Evolutionary conservation across 2,888 invertebrate species (phyloP).

Genomic region (Acleris emargana): DNA sequence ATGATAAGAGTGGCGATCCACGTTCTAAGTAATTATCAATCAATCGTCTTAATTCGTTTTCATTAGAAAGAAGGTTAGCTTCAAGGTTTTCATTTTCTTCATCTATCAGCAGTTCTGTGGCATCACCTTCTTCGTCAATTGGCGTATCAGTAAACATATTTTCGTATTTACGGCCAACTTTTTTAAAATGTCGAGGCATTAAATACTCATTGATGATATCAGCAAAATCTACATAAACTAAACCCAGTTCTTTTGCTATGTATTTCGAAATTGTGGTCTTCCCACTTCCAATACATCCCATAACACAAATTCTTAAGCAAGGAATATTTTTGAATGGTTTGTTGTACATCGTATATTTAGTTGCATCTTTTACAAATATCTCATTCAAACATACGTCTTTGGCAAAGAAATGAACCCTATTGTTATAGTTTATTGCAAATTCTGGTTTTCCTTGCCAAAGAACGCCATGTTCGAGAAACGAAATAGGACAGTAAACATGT

Average conservation of each 20-base stretch:
- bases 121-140: constrained; percentile 62
- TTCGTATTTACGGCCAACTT: constrained; percentile 70
- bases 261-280: constrained; percentile 76
- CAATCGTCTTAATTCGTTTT: constrained; percentile 63
- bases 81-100: constrained; percentile 63
- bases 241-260: constrained; percentile 81
- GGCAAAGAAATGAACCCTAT: constrained; percentile 81
- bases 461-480: constrained; percentile 77
- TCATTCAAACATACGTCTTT: constrained; percentile 71
- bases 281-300: constrained; percentile 82
- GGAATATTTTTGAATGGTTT: constrained; percentile 74
- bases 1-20: constrained; percentile 71
- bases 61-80: constrained; percentile 63
- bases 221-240: constrained; percentile 78
- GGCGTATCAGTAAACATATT: constrained; percentile 63
- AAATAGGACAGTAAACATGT: constrained; percentile 84
- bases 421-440: constrained; percentile 75
- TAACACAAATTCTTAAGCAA: constrained; percentile 81
- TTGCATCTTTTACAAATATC: constrained; percentile 77
- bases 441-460: constrained; percentile 86
- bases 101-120: constrained; percentile 62
- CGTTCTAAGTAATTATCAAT: constrained; percentile 77
- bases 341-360: constrained; percentile 72
- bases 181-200: constrained; percentile 72
- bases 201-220: constrained; percentile 62